Evolutionary conservation across 2,113 vertebrate genomes (phyloP).

Genomic region (Romanogobio albipinnatus): DNA sequence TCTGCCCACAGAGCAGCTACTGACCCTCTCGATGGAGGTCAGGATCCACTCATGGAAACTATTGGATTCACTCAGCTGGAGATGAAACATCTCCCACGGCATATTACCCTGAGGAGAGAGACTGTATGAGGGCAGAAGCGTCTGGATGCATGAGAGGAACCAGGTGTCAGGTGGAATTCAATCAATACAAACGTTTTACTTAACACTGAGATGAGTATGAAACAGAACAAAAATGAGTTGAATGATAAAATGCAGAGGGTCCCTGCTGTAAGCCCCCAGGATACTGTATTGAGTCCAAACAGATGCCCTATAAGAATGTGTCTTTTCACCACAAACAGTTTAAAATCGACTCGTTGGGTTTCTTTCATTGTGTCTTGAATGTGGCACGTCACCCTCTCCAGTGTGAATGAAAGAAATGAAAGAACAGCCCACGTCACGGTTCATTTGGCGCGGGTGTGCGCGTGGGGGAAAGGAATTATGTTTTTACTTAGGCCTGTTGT

Average conservation of each 20-base stretch:
- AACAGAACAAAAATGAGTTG: neutral
- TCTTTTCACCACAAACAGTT: neutral
- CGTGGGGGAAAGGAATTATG: neutral
- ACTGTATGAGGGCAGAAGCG: slow-evolving; percentile 1
- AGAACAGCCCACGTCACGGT: neutral
- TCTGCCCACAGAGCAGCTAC: neutral
- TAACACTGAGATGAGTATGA: slow-evolving; percentile 21
- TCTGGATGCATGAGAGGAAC: slow-evolving; percentile 36
- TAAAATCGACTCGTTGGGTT: neutral
- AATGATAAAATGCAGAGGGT: neutral
- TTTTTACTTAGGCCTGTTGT: neutral
- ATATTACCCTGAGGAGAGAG: neutral
- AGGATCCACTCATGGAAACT: neutral
- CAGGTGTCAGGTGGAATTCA: slow-evolving; percentile 53
- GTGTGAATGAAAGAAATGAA: neutral
- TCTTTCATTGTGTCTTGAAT: neutral
- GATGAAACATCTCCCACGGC: slow-evolving; percentile 17
- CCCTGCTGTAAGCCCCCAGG: neutral
- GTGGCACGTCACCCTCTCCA: neutral
- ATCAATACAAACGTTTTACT: slow-evolving; percentile 31
- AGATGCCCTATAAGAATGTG: neutral
- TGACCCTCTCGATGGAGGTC: slow-evolving; percentile 1
- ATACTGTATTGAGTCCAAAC: neutral
- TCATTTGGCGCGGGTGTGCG: neutral
- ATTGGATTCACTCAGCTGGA: slow-evolving; percentile 5